These are phyloP conservation scores for Nomada ferruginata DNA, from an alignment of 2,888 invertebrate species.

Conservation along the genomic window DNA sequence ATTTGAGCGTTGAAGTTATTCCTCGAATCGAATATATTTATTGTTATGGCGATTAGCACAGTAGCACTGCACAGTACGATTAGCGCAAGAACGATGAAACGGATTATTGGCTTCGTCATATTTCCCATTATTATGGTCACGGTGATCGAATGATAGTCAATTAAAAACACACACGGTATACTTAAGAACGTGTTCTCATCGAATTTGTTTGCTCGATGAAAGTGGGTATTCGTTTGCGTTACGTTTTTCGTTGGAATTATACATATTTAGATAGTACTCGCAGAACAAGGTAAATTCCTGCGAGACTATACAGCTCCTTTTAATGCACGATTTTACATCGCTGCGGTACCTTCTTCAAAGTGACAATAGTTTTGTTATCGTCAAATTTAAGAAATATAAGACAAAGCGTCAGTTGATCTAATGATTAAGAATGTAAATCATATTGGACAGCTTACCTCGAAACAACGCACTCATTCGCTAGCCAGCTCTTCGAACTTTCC, in stretches of 20 bases:
- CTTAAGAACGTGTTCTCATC: constrained; percentile 37
- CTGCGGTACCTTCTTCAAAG: not conserved
- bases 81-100: constrained; percentile 39
- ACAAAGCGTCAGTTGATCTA: constrained; percentile 33
- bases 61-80: constrained; percentile 19
- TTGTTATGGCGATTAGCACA: constrained; percentile 26
- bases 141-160: constrained; percentile 38
- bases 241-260: constrained; percentile 20
- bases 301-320: constrained; percentile 8
- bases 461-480: constrained; percentile 61
- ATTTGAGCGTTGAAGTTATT: constrained; percentile 38
- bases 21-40: constrained; percentile 15
- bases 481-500: constrained; percentile 51
- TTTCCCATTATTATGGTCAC: constrained; percentile 20
- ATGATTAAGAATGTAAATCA: constrained; percentile 65
- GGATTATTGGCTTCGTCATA: constrained; percentile 36
- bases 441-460: constrained; percentile 72
- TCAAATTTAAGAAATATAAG: constrained; percentile 26
- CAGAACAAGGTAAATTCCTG: not conserved
- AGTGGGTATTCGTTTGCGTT: not conserved
- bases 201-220: constrained; percentile 36
- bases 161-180: constrained; percentile 58
- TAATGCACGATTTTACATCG: not conserved
- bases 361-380: not conserved
- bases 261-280: not conserved